Conservation (phyloP, 2,888 invertebrate species). For the Xestia c-nigrum region DNA sequence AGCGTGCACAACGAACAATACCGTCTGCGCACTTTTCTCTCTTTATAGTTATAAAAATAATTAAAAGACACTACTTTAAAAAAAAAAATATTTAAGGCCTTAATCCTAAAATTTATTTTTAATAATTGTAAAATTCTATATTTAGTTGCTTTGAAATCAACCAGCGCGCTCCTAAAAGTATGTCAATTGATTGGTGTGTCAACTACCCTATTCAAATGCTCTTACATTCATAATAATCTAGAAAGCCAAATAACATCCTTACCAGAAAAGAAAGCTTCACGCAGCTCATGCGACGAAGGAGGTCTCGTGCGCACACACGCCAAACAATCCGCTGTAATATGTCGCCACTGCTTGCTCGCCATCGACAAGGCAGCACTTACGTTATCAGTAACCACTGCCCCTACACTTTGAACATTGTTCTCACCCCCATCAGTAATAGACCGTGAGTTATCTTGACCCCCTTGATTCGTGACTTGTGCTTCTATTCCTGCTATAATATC, state of each 20-base stretch:
- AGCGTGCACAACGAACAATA: too few species aligned
- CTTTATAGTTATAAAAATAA: too few species aligned
- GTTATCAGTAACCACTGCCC: slow-evolving; percentile 48
- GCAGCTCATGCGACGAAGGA: slow-evolving; percentile 84
- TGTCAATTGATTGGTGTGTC: too few species aligned
- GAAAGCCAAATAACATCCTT: slow-evolving; percentile 19
- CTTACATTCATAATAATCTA: background rate
- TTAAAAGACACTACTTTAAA: too few species aligned
- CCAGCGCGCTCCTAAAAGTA: too few species aligned
- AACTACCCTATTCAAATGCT: too few species aligned
- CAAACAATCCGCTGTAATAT: slow-evolving; percentile 80
- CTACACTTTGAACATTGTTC: slow-evolving; percentile 49
- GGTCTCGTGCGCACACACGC: slow-evolving; percentile 85
- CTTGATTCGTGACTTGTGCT: slow-evolving; percentile 42
- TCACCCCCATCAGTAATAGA: slow-evolving; percentile 48
- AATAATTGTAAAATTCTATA: too few species aligned
- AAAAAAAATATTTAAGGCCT: too few species aligned
- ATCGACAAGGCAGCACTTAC: slow-evolving; percentile 46
- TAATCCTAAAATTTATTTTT: too few species aligned
- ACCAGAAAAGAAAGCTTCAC: slow-evolving; percentile 89
- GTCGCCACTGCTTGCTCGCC: slow-evolving; percentile 74
- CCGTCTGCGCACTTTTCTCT: too few species aligned
- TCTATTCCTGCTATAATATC: slow-evolving; percentile 36
- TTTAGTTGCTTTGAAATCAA: too few species aligned
- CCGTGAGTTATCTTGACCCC: slow-evolving; percentile 38